These are phyloP conservation scores for Athalia circularis DNA, from an alignment of 2,888 invertebrate genomes.

Conservation along the genomic window DNA sequence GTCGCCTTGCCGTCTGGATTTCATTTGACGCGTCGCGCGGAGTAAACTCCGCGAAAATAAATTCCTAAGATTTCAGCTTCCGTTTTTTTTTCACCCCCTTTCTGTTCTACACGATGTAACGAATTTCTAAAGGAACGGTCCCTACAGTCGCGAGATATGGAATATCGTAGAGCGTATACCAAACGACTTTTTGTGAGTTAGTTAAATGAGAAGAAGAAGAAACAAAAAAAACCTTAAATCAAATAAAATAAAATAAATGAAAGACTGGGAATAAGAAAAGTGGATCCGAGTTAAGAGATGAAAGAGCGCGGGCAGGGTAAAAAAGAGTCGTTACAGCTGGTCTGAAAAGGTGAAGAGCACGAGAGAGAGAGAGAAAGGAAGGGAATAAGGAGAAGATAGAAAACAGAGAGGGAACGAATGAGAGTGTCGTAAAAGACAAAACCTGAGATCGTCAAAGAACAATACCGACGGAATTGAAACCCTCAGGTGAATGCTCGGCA, in stretches of 20 bases:
- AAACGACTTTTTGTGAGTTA: too few species aligned
- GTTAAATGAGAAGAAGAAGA: not conserved
- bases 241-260: not conserved
- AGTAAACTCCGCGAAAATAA: not conserved
- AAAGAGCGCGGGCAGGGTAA: conserved; percentile 40
- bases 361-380: conserved; percentile 1
- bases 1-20: not conserved
- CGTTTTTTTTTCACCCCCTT: too few species aligned
- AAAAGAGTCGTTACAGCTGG: conserved; percentile 23
- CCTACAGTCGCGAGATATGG: too few species aligned
- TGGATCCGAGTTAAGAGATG: conserved; percentile 47
- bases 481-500: conserved; percentile 27
- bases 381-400: too few species aligned
- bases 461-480: conserved; percentile 23
- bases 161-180: too few species aligned
- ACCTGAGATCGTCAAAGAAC: conserved; percentile 37
- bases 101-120: too few species aligned
- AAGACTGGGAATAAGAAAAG: not conserved
- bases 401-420: too few species aligned
- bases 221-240: not conserved
- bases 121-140: too few species aligned
- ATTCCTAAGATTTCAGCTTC: too few species aligned
- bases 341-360: conserved; percentile 37
- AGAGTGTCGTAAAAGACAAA: conserved; percentile 39
- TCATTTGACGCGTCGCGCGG: not conserved